Conservation (phyloP, 2,888 invertebrate species). For the Notodonta dromedarius region DNA sequence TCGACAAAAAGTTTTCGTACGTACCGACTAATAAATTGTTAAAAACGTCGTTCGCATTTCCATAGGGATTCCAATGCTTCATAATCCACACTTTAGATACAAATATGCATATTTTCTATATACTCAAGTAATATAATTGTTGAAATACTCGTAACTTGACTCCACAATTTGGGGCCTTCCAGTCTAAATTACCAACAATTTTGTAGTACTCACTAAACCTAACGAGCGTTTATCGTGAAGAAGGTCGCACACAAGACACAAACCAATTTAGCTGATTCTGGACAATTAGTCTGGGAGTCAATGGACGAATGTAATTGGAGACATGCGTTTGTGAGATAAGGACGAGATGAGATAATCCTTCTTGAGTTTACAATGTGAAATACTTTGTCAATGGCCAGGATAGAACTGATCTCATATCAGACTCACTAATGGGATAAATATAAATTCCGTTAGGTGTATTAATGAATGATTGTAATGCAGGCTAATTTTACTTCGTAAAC, state of each 20-base stretch:
- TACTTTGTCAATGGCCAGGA: neutral
- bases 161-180: neutral
- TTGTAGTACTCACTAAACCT: conserved; percentile 18
- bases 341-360: conserved; percentile 9
- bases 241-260: conserved; percentile 31
- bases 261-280: conserved; percentile 54
- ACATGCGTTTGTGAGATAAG: conserved; percentile 37
- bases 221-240: conserved; percentile 36
- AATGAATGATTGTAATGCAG: too few species aligned
- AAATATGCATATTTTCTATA: neutral
- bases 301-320: conserved; percentile 46
- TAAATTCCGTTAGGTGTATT: too few species aligned
- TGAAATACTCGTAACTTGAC: neutral
- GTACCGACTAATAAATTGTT: too few species aligned
- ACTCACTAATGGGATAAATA: too few species aligned
- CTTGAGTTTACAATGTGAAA: neutral
- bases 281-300: conserved; percentile 51
- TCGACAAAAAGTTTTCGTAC: too few species aligned
- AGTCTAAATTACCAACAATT: neutral
- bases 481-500: too few species aligned
- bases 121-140: neutral
- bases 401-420: too few species aligned
- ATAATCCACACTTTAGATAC: too few species aligned
- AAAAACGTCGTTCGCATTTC: too few species aligned
- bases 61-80: too few species aligned